Evolutionary conservation across 1,140 invertebrate genomes (phyloP).

Genomic region (Cotesia vestalis): DNA sequence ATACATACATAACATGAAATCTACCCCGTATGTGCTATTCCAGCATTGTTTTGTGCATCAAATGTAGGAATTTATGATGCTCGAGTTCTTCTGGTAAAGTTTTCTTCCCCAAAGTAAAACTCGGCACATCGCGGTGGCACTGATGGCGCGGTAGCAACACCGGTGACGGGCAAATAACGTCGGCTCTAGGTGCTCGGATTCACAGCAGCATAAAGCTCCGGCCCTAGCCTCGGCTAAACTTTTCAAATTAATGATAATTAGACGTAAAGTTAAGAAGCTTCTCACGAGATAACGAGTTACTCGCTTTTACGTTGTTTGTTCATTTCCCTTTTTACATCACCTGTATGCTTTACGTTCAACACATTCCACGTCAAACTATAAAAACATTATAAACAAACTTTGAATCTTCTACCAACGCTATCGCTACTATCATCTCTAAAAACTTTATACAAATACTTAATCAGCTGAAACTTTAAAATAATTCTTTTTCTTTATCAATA

Average conservation of each 20-base stretch:
- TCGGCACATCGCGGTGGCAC: too few species aligned
- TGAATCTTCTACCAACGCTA: too few species aligned
- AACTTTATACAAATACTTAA: too few species aligned
- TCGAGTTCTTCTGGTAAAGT: slow-evolving; percentile 44
- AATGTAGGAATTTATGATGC: slow-evolving; percentile 47
- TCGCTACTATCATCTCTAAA: too few species aligned
- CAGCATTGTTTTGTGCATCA: slow-evolving; percentile 47
- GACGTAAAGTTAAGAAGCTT: slow-evolving; percentile 54
- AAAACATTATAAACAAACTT: too few species aligned
- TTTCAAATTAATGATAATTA: slow-evolving; percentile 66
- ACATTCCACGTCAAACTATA: slow-evolving; percentile 4
- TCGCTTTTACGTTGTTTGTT: slow-evolving; percentile 36
- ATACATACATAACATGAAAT: too few species aligned
- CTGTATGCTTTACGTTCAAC: slow-evolving; percentile 17
- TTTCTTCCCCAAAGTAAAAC: slow-evolving; percentile 4
- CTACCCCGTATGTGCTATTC: neutral
- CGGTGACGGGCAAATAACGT: neutral
- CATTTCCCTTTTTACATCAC: neutral
- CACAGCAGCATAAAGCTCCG: slow-evolving; percentile 7
- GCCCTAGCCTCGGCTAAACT: slow-evolving; percentile 47
- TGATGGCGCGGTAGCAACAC: slow-evolving; percentile 9
- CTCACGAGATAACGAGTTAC: slow-evolving; percentile 56
- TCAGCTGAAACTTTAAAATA: too few species aligned
- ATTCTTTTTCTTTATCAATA: too few species aligned
- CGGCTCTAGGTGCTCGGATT: too few species aligned